Evolutionary conservation across 2,113 vertebrate species (phyloP).

Genomic region (Lanius collurio): DNA sequence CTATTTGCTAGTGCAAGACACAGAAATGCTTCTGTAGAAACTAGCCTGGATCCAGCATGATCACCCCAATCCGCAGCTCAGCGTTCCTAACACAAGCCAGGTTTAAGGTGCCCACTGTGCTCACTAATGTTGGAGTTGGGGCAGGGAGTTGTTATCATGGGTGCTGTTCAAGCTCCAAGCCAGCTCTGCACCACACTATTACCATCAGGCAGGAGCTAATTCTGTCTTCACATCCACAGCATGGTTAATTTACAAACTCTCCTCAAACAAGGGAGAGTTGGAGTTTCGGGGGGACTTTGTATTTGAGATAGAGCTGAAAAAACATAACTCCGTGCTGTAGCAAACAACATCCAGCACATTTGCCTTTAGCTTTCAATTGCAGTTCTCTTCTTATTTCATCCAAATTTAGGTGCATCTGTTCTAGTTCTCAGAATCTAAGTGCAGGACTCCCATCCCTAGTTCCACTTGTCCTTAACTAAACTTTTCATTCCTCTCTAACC

Average conservation of each 20-base stretch:
- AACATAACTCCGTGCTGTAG: neutral
- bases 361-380: neutral
- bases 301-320: conserved; percentile 27
- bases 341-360: neutral
- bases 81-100: neutral
- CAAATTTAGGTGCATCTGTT: neutral
- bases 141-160: fast-evolving
- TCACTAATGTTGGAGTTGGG: neutral
- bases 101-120: neutral
- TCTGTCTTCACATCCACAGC: neutral
- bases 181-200: neutral
- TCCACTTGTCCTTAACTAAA: neutral
- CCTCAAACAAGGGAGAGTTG: conserved; percentile 32
- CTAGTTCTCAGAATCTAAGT: neutral
- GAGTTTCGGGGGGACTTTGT: conserved; percentile 8
- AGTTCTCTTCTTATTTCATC: neutral
- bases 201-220: neutral
- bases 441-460: neutral
- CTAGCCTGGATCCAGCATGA: neutral
- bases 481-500: neutral
- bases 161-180: neutral
- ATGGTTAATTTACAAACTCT: conserved; percentile 59
- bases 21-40: neutral
- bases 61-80: neutral
- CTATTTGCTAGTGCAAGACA: neutral